Evolutionary conservation across 2,797 vertebrate species (phyloP).

Genomic region (Gallinago nigripennis): DNA sequence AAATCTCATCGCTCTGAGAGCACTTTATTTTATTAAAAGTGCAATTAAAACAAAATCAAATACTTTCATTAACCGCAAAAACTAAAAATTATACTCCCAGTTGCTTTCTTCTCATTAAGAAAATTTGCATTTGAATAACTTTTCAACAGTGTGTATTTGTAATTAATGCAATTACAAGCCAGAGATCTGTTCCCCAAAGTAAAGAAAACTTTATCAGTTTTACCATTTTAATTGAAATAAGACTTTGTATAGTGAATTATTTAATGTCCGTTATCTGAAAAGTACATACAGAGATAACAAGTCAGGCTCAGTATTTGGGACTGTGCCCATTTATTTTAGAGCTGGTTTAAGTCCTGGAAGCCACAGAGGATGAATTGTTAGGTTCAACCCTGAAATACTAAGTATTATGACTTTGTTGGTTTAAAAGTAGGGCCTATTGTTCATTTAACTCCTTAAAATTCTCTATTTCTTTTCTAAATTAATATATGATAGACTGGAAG

Average conservation of each 20-base stretch:
- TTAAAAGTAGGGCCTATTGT: neutral
- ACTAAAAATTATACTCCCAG: conserved; percentile 61
- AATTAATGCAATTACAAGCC: conserved; percentile 72
- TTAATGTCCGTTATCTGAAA: conserved; percentile 65
- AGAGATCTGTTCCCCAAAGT: conserved; percentile 64
- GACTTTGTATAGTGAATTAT: conserved; percentile 61
- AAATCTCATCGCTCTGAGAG: conserved; percentile 64
- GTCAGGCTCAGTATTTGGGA: conserved; percentile 30
- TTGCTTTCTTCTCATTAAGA: conserved; percentile 68
- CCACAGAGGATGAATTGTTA: conserved; percentile 29
- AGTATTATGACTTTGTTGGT: neutral
- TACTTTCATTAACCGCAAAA: conserved; percentile 67
- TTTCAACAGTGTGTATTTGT: conserved; percentile 64
- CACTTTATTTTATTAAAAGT: conserved; percentile 72
- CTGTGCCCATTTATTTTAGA: conserved; percentile 39
- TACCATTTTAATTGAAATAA: conserved; percentile 65
- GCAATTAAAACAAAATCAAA: conserved; percentile 73
- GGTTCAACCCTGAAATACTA: conserved; percentile 7
- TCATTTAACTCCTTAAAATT: neutral
- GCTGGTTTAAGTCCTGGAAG: conserved; percentile 6
- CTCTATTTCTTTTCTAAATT: neutral
- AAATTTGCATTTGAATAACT: conserved; percentile 70
- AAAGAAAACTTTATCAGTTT: conserved; percentile 65
- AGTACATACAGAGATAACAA: conserved; percentile 60
- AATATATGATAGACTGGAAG: neutral